Conservation (phyloP, 2,888 invertebrate genomes). For the Metellina segmentata region DNA sequence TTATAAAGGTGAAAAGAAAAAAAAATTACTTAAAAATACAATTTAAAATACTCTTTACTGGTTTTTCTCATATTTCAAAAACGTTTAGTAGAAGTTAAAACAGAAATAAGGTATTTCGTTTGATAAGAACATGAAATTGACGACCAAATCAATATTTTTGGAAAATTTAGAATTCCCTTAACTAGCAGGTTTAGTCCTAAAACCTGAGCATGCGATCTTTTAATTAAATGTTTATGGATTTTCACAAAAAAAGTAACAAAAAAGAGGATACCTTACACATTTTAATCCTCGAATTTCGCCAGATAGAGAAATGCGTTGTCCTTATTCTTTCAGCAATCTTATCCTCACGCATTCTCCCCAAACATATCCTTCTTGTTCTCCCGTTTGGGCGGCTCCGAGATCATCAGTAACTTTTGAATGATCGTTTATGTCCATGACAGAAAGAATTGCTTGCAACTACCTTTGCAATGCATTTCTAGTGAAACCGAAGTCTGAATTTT, state of each 20-base stretch:
- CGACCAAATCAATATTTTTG: too few species aligned
- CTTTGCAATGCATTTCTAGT: not conserved
- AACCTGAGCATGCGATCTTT: too few species aligned
- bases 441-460: not conserved
- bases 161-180: too few species aligned
- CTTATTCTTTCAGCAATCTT: not conserved
- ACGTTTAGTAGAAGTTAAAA: too few species aligned
- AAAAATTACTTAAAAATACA: not conserved
- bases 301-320: not conserved
- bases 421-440: not conserved
- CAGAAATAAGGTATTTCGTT: too few species aligned
- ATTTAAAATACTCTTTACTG: not conserved
- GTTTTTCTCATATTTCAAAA: too few species aligned
- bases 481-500: not conserved
- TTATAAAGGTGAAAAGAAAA: not conserved
- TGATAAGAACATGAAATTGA: too few species aligned
- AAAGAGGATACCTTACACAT: too few species aligned
- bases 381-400: not conserved
- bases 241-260: too few species aligned
- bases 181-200: too few species aligned
- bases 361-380: not conserved
- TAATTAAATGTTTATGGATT: too few species aligned
- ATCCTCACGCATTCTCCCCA: not conserved
- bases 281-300: not conserved
- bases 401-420: not conserved